These are phyloP conservation scores for Menura novaehollandiae DNA, from an alignment of 2,113 vertebrate species.

Conservation along the genomic window DNA sequence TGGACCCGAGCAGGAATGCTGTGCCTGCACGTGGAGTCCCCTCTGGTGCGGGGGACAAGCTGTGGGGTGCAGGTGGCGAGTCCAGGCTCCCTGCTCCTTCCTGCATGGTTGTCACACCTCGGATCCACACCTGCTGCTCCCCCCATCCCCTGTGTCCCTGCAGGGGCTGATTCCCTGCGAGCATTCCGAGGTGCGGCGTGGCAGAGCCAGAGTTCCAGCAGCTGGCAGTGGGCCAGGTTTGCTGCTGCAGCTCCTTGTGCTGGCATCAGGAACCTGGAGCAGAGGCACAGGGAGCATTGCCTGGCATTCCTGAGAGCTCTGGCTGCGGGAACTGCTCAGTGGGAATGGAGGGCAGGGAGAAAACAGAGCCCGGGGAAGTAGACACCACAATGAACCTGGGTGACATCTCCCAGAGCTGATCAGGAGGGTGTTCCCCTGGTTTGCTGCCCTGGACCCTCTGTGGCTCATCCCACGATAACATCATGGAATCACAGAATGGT, in stretches of 20 bases:
- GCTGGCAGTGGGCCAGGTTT: background rate
- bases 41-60: rapidly evolving
- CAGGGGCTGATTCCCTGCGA: background rate
- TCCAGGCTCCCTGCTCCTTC: background rate
- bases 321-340: background rate
- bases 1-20: rapidly evolving
- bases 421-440: background rate
- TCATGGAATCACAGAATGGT: background rate
- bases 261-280: background rate
- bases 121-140: rapidly evolving
- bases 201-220: background rate
- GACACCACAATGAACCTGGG: background rate
- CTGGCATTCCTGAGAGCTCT: rapidly evolving
- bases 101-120: rapidly evolving
- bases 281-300: background rate
- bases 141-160: background rate
- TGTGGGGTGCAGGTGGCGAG: background rate
- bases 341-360: rapidly evolving
- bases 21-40: background rate
- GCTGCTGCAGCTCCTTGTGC: background rate
- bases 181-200: rapidly evolving
- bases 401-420: background rate
- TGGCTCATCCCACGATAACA: rapidly evolving
- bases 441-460: background rate
- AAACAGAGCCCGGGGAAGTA: background rate